Base-by-base conservation (phyloP, 2,888 invertebrate species). In the Alloplasta piceator region DNA sequence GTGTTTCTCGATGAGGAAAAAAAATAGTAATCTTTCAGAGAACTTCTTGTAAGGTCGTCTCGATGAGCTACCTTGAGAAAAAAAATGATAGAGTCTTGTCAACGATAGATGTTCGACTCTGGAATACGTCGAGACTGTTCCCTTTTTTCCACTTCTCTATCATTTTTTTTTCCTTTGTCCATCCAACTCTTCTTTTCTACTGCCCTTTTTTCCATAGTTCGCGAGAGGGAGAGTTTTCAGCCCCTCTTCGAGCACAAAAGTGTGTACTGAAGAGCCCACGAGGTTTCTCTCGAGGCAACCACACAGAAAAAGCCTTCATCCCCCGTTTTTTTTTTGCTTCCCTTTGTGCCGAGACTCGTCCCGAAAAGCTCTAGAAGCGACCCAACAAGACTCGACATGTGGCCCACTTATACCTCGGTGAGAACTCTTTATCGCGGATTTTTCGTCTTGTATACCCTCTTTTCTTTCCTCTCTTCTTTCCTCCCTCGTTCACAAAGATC, bases 31-130 rank as follows among this genome's bases (percentile, higher is more conserved):
- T 41, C 46, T 64, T 10, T 5, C 26, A 48, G n/a, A 36, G 48
- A 38, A n/a, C 26, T 10, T 14, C 46, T 50, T 39, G 10, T 56
- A 48, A 5, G 14, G 12, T 55, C 52, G 63, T 63, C 52, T 43
- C 58, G 63, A 38, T 50, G 68, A 77, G 58, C 12, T 46, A 7
- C 52, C 39, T 52, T 55, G 48, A 43, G 66, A 70, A 68, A 9
- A 48, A 52, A 63, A 72, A 48, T 10, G 58, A 41, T 43, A 9
- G 43, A 41, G 56, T 16, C n/a, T 61, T 43, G 67, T 52, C 76
- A 61, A 36, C 48, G 60, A 81, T 52, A 70, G 78, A 61, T 48
- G 39, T 64, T 73, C 73, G 50, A 48, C 73, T 58, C 43, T 52
- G 5, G 50, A 48, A 63, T 36, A 67, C 67, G 67, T 67, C 50